Base-by-base conservation (phyloP, 2,113 vertebrate species). In the Sapajus apella region DNA sequence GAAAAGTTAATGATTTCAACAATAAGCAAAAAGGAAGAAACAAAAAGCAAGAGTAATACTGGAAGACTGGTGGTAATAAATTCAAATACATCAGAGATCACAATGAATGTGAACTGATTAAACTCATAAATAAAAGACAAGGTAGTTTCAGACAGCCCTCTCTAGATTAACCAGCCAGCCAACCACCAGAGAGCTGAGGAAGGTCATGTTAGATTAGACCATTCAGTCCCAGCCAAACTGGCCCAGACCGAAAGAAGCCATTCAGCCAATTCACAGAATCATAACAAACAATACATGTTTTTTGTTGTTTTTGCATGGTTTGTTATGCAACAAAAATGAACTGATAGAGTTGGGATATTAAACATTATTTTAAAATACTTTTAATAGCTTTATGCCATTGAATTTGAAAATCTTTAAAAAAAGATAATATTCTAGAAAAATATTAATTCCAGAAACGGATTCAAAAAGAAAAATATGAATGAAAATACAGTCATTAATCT, bases 381-480 rank as follows among this genome's bases (percentile, higher is more conserved):
- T 43, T 68, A 73, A 94, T 6, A 45, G 56, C 37, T 86, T 86
- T 77, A 87, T 77, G 21, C 16, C 43, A 70, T 16, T 91, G 50
- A 25, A 16, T 73, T 88, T 72, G 37, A 73, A 95, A 85, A 52
- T 27, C 40, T 64, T 30, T 52, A n/a, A 80, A 80, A 80, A 81
- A 91, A 50, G n/a, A 85, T 9, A 68, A 32, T 35, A 68, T 87
- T 13, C 30, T 70, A 56, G 76, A 55, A 77, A 87, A 84, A 88
- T 14, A 70, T 84, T 58, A 82, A 88, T 72, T 91, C 30, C 45
- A 73, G 77, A 88, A 83, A 91, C 4, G 87, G 58, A 79, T 79
- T 88, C 5, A 64, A 92, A 90, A 92, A 79, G n/a, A 27, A 85
- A 90, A 93, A 37, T 79, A 95, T 27, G 27, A 94, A 82, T 21